Base-by-base conservation (phyloP, 23 tunicate genomes). In the Styela plicata region DNA sequence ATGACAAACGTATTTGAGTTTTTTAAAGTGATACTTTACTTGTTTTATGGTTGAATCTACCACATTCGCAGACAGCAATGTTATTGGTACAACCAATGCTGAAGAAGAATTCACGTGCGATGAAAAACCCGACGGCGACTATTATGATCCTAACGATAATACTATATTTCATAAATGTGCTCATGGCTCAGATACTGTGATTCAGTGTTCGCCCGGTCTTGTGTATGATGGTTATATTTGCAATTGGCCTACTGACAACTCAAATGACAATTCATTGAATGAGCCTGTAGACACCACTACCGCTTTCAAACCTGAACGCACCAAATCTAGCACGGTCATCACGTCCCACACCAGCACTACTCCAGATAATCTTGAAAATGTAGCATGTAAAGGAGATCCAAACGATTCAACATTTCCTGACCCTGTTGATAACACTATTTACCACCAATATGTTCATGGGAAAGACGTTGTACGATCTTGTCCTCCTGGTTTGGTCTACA, bases 351-450 rank as follows among this genome's bases (percentile, higher is more conserved):
- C 44, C 17, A 20, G 69, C 20, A 1, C 65, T 0, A 77, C 82
- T 18, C 36, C 82, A 44, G 13, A 26, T 44, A 21, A 57, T 0
- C 7, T 25, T 23, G 82, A 44, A 33, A 75, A 75, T 23, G 68
- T 74, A 27, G 19, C 81, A 24, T 88, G 94, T 34, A 74, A 78
- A n/a, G 69, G 53, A 28, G 26, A 53, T 10, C 65, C 88, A 13
- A 80, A 89, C 74, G 94, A 88, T 10, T 34, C 73, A 37, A 69
- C 78, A 65, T 89, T 78, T 33, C 85, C 81, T 2, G 88, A 89
- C 37, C 88, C 88, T 10, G 34, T 63, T 7, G 80, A 84, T 73
- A 77, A 83, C 77, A 53, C 69, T 2, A 27, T 29, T 22, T 84
- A 83, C 79, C 53, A 84, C 69, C 85, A 89, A 27, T 89, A 88